These are phyloP conservation scores for Arizona elegans DNA, from an alignment of 2,113 vertebrate genomes.

Conservation along the genomic window DNA sequence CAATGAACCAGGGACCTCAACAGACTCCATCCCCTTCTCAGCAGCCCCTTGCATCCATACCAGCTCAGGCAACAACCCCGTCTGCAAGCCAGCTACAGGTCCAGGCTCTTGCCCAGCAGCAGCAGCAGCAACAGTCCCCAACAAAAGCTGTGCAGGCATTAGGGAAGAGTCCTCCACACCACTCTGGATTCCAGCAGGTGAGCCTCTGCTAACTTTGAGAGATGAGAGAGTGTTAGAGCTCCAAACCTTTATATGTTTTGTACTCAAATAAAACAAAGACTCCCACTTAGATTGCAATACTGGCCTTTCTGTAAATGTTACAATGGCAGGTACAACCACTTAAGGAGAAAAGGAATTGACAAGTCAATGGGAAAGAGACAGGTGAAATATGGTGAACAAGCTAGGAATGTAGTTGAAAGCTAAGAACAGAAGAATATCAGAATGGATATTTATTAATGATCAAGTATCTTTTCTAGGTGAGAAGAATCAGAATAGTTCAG, in stretches of 20 bases:
- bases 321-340: neutral
- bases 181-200: slow-evolving; percentile 92
- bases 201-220: neutral
- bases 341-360: neutral
- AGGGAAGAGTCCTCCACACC: slow-evolving; percentile 91
- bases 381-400: neutral
- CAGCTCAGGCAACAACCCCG: slow-evolving; percentile 83
- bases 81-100: slow-evolving; percentile 85
- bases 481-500: neutral
- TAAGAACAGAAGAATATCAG: neutral
- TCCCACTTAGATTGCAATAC: neutral
- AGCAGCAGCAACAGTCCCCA: slow-evolving; percentile 78
- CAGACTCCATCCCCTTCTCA: slow-evolving; percentile 79
- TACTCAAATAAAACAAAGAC: neutral
- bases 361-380: neutral
- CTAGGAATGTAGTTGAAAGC: neutral
- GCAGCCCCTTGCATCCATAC: slow-evolving; percentile 75
- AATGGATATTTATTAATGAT: neutral
- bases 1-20: slow-evolving; percentile 82
- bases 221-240: no score
- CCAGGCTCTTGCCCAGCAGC: slow-evolving; percentile 80
- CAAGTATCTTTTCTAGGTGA: no score
- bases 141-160: slow-evolving; percentile 83
- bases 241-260: neutral
- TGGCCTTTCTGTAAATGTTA: neutral